Percentiles rank a stretch among this genome's conserved stretches.
Conservation (phyloP, 2,888 invertebrate species). For the Drosophila kanekoi region DNA sequence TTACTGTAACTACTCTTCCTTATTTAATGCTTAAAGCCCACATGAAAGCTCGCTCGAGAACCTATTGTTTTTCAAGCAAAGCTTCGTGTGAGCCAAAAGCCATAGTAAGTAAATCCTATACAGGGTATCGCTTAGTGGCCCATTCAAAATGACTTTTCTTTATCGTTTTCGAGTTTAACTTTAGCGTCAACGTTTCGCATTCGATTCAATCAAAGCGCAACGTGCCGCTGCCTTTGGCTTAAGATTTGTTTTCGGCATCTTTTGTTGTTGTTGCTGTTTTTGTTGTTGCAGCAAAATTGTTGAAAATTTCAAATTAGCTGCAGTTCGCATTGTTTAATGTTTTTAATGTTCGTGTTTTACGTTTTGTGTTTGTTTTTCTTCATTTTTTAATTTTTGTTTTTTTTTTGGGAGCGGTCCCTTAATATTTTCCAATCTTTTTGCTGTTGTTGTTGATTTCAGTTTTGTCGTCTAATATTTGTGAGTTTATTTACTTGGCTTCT, state of each 20-base stretch:
- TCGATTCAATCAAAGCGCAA: conserved; percentile 78
- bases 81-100: too few relatives aligned
- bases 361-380: conserved; percentile 32
- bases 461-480: conserved; percentile 4
- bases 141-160: conserved; percentile 13
- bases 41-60: too few relatives aligned
- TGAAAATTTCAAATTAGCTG: conserved; percentile 76
- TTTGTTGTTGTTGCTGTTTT: conserved; percentile 68
- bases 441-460: neutral
- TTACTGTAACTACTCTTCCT: too few relatives aligned
- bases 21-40: too few relatives aligned
- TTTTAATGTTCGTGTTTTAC: conserved; percentile 45
- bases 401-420: conserved; percentile 42
- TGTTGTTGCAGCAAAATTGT: conserved; percentile 60
- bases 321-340: conserved; percentile 61
- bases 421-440: conserved; percentile 3
- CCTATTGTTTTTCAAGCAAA: too few relatives aligned
- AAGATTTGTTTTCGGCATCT: conserved; percentile 71
- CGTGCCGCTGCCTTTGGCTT: conserved; percentile 61
- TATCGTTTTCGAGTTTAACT: conserved; percentile 39
- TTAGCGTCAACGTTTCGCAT: conserved; percentile 59
- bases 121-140: neutral
- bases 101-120: neutral
- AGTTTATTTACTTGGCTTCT: too few relatives aligned
- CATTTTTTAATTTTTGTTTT: neutral